A percentile compares a stretch with the other conserved stretches of the same genome.
Evolutionary conservation across 2,888 invertebrate species (phyloP).

Genomic region (Perizoma affinitatum): DNA sequence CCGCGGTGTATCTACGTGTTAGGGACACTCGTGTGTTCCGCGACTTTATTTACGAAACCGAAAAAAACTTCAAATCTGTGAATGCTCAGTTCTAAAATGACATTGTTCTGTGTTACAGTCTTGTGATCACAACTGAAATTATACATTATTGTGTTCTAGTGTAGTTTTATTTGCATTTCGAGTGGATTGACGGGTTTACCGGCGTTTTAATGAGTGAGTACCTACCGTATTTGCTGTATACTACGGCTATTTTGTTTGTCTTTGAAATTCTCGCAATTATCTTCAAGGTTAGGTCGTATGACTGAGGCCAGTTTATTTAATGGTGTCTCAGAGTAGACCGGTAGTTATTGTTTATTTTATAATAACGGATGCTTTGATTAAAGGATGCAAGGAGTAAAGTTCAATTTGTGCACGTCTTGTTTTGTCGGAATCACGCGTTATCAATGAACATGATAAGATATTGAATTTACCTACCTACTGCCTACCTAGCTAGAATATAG

Average conservation of each 20-base stretch:
- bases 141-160: slow-evolving; percentile 45
- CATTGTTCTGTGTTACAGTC: slow-evolving; percentile 54
- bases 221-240: slow-evolving; percentile 15
- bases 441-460: slow-evolving; percentile 20
- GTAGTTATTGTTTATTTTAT: background rate
- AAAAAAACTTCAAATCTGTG: slow-evolving; percentile 58
- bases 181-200: slow-evolving; percentile 64
- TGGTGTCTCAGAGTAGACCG: background rate
- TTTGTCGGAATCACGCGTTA: slow-evolving; percentile 15
- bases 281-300: slow-evolving; percentile 24
- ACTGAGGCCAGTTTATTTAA: slow-evolving; percentile 3
- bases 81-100: slow-evolving; percentile 58
- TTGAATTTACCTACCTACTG: slow-evolving; percentile 2
- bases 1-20: slow-evolving; percentile 45
- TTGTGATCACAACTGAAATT: slow-evolving; percentile 49
- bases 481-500: background rate
- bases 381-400: slow-evolving; percentile 21
- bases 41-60: slow-evolving; percentile 46
- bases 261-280: slow-evolving; percentile 3
- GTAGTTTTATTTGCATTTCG: slow-evolving; percentile 46
- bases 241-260: slow-evolving; percentile 10
- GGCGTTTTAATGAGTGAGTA: slow-evolving; percentile 45
- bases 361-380: too few relatives aligned
- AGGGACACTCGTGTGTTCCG: slow-evolving; percentile 26
- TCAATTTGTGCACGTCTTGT: slow-evolving; percentile 12